phyloP scores from a whole-genome alignment of 2,888 invertebrate genomes.

The Hyppa rectilinea region DNA sequence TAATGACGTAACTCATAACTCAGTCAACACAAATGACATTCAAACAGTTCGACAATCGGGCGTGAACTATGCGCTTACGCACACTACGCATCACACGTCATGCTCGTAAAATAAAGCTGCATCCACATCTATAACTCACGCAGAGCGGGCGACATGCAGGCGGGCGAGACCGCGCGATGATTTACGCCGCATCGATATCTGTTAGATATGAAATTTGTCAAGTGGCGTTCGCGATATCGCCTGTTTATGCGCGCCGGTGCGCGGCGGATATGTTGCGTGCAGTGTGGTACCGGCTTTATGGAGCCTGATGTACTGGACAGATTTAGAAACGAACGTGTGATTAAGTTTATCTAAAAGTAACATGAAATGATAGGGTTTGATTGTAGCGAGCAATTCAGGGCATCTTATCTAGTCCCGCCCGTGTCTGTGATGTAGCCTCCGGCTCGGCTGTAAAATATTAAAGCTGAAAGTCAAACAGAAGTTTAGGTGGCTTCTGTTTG shows the following conservation, averaged over 20 bases:
- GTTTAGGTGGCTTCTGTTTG: slow-evolving; percentile 12
- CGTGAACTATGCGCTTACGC: slow-evolving; percentile 67
- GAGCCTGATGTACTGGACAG: slow-evolving; percentile 35
- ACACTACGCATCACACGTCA: slow-evolving; percentile 68
- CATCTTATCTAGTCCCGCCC: slow-evolving; percentile 24
- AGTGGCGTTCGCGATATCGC: slow-evolving; percentile 73
- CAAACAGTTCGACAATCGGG: slow-evolving; percentile 59
- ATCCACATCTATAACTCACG: slow-evolving; percentile 76
- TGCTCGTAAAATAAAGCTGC: slow-evolving; percentile 74
- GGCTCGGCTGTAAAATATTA: background rate
- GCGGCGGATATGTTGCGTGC: slow-evolving; percentile 58
- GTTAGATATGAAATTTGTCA: slow-evolving; percentile 89
- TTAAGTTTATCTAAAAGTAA: slow-evolving; percentile 52
- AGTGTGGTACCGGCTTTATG: slow-evolving; percentile 59
- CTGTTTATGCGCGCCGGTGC: slow-evolving; percentile 85
- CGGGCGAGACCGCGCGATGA: slow-evolving; percentile 78
- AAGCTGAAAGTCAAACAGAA: slow-evolving; percentile 6
- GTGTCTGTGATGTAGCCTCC: slow-evolving; percentile 18
- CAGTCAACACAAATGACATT: slow-evolving; percentile 49
- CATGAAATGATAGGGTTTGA: slow-evolving; percentile 39
- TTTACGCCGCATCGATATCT: slow-evolving; percentile 87
- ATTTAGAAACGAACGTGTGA: slow-evolving; percentile 51
- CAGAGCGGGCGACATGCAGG: slow-evolving; percentile 72
- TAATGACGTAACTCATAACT: slow-evolving; percentile 40
- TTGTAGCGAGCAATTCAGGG: slow-evolving; percentile 11